Conservation (phyloP, 92 coral and sea anemone genomes). For the Phenganax marumi region DNA sequence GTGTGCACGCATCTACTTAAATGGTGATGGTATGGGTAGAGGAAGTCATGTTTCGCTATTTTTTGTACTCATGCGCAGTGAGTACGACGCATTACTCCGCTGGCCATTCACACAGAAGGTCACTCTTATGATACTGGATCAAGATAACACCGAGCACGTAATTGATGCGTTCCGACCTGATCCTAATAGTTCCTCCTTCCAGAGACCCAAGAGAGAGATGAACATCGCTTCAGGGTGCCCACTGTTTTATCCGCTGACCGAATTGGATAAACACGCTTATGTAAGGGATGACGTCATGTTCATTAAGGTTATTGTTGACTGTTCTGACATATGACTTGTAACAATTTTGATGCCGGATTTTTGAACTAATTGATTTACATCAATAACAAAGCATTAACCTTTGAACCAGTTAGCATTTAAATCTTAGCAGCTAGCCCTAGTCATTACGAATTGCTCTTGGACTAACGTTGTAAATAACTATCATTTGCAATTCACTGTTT, state of each 20-base stretch:
- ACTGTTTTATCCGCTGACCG: not conserved
- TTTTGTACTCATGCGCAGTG: conserved; percentile 21
- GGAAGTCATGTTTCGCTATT: too few species aligned
- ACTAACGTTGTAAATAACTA: too few species aligned
- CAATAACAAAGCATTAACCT: too few species aligned
- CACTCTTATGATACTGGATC: conserved; percentile 18
- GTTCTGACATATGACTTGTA: too few species aligned
- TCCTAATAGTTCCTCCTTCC: conserved; percentile 24
- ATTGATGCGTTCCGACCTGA: conserved; percentile 21
- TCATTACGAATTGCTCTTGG: too few species aligned
- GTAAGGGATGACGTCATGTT: conserved; percentile 52
- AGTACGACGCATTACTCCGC: conserved; percentile 22
- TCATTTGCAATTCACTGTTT: too few species aligned
- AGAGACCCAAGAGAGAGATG: conserved; percentile 14
- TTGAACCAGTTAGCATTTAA: too few species aligned
- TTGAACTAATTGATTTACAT: too few species aligned
- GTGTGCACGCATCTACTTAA: too few species aligned
- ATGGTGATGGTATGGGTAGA: too few species aligned
- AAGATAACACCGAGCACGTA: conserved; percentile 12
- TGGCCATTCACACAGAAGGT: conserved; percentile 28
- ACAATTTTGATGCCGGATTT: too few species aligned
- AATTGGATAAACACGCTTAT: conserved; percentile 4
- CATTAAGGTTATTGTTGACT: conserved; percentile 49
- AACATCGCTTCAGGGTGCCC: conserved; percentile 29
- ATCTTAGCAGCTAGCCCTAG: too few species aligned